Evolutionary conservation across 2,888 invertebrate genomes (phyloP), one percentile per base, ranked within the genome.

Genomic region (Crocallis elinguaria): DNA sequence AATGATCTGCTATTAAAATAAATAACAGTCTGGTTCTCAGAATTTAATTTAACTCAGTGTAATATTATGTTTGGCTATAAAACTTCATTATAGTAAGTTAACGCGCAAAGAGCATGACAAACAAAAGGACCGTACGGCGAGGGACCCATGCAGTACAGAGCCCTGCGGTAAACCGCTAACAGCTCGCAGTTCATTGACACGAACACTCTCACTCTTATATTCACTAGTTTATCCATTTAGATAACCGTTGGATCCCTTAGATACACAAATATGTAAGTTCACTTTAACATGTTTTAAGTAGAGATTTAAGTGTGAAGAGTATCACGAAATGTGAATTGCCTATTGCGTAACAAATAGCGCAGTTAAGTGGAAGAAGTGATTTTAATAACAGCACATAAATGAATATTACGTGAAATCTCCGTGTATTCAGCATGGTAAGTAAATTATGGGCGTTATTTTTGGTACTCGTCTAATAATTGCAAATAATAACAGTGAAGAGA

Each of bases 91-190:
- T 63, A 60, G 64, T 61, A 67, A 66, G 59, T 64, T 52, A 64
- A 68, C 63, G 51, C 57, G 60, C 62, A 69, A 69, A 68, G 67
- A 67, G 58, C 64, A 64, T 65, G n/a, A 67, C 62, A 74, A 73
- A 70, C 62, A 71, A 76, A 74, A 69, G 62, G 60, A 62, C 60
- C 49, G 42, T 60, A 59, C 54, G 42, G 43, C 46, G 49, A 48
- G 57, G n/a, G 71, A 58, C 71, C 72, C 57, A n/a, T n/a, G n/a
- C n/a, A 77, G 73, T 62, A 62, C 64, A 62, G 67, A 54, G 60
- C 77, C 75, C 70, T 80, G 82, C 60, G 84, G 82, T 81, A 73
- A 69, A 75, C 83, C 82, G 69, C 82, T 75, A 77, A 78, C 71
- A 69, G 67, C 70, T 60, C 57, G 48, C 57, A 72, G 79, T 79